Evolutionary conservation across 2,797 vertebrate genomes (phyloP).

Genomic region (Streptopelia turtur): DNA sequence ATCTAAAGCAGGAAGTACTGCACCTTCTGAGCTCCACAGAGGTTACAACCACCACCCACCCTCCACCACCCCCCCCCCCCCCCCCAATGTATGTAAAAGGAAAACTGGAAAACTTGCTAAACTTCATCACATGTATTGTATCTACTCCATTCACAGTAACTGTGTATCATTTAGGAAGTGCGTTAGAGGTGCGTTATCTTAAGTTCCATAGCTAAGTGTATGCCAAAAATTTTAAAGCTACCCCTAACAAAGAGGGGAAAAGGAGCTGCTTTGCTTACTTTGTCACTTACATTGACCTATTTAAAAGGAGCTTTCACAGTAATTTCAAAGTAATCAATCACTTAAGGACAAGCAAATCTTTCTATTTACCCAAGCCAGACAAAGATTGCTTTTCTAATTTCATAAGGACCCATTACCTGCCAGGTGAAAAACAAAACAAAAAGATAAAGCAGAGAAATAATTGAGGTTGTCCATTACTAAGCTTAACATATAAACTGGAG

Average conservation of each 20-base stretch:
- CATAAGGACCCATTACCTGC: conserved; percentile 22
- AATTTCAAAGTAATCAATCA: conserved; percentile 65
- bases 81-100: not conserved
- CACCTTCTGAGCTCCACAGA: not conserved
- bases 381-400: conserved; percentile 44
- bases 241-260: not conserved
- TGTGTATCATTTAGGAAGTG: not conserved
- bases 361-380: conserved; percentile 47
- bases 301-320: conserved; percentile 53
- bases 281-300: not conserved
- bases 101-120: not conserved
- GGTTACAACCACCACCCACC: not conserved
- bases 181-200: not conserved
- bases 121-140: not conserved
- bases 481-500: not conserved
- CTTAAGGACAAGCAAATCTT: conserved; percentile 31
- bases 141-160: not conserved
- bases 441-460: not conserved
- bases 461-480: not conserved
- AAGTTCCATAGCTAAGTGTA: not conserved
- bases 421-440: not conserved
- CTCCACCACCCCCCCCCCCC: too few relatives aligned
- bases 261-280: conserved; percentile 27
- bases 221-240: not conserved
- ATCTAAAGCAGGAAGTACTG: not conserved